A percentile compares a stretch with the other conserved stretches of the same genome.
These are phyloP conservation scores for Lacanobia oleracea DNA, from an alignment of 2,888 invertebrate species.

Conservation along the genomic window DNA sequence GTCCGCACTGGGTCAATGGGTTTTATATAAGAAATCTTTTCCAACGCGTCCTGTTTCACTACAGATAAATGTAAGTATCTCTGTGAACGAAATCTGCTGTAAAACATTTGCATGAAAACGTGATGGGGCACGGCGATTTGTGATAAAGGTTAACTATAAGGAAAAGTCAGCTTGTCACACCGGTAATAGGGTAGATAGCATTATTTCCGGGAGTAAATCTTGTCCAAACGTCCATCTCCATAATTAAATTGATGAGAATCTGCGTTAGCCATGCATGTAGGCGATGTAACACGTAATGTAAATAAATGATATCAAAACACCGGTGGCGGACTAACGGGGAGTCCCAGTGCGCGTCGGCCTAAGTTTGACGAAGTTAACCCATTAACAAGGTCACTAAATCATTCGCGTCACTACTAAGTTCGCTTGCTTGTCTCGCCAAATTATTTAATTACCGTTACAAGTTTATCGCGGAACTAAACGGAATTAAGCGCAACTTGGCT, in stretches of 20 bases:
- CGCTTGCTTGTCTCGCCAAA: slow-evolving; percentile 77
- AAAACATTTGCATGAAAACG: slow-evolving; percentile 50
- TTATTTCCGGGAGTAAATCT: slow-evolving; percentile 31
- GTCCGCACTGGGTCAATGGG: slow-evolving; percentile 85
- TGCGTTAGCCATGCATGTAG: slow-evolving; percentile 11
- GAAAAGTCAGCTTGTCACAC: slow-evolving; percentile 41
- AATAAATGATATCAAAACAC: slow-evolving; percentile 70
- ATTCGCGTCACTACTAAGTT: slow-evolving; percentile 81
- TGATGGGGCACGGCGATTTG: slow-evolving; percentile 30
- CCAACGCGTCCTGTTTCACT: slow-evolving; percentile 56
- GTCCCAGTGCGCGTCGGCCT: slow-evolving; percentile 71
- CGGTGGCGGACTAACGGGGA: slow-evolving; percentile 72
- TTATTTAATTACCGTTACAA: slow-evolving; percentile 82
- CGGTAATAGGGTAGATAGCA: slow-evolving; percentile 29
- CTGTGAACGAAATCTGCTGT: slow-evolving; percentile 51
- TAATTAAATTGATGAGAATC: slow-evolving; percentile 36
- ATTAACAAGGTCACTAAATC: slow-evolving; percentile 87
- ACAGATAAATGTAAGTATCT: slow-evolving; percentile 59
- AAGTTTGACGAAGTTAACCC: slow-evolving; percentile 85
- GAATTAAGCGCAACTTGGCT: slow-evolving; percentile 58
- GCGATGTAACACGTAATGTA: slow-evolving; percentile 46
- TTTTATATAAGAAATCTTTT: slow-evolving; percentile 85
- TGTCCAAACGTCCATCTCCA: slow-evolving; percentile 16
- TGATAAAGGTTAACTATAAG: slow-evolving; percentile 41
- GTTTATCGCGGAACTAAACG: slow-evolving; percentile 70